Evolutionary conservation across 2,888 invertebrate species (phyloP), one percentile per base, ranked within the genome.

Genomic region (Caenorhabditis sp.): DNA sequence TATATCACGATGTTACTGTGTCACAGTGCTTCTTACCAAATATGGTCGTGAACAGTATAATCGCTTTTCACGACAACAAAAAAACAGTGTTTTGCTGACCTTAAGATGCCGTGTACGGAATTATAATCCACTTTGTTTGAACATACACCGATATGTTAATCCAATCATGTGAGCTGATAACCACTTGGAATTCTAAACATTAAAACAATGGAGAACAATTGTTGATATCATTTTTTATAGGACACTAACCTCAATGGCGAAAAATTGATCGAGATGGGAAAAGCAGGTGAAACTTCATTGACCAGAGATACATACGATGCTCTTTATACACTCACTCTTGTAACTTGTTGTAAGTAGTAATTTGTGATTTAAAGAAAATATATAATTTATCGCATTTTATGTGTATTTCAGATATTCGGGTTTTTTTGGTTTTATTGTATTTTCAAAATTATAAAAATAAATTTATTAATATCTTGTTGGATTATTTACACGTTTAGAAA

Each of bases 231-330:
- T 66, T 52, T 59, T 54, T 67, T 79, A 63, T 50, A 79, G 79
- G 79, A 79, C 56, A 70, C 57, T 10, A 71, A 58, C 21, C n/a
- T 53, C 10, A 43, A 70, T 25, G 73, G 73, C 0, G 57, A 77
- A 10, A 17, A 26, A n/a, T 60, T 79, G 49, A 77, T 79, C 31
- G 54, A 53, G 4, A 60, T 73, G 56, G 76, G 77, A 25, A 58
- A 64, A 25, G 75, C 65, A 1, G 77, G 79, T 20, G 75, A 59
- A 54, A 67, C 75, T 1, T 77, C 68, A 17, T 61, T 79, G 31
- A 61, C 25, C 0, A 57, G 75, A 25, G 72, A 71, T 23, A 49
- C 50, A 5, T 79, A 79, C 31, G 79, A 79, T 36, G 59, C 59
- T 0, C 36, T 77, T 8, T 79, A 79, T 59, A 76, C 67, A 1